Evolutionary conservation across 1,140 invertebrate genomes (phyloP).

Genomic region (Hyphantria cunea): DNA sequence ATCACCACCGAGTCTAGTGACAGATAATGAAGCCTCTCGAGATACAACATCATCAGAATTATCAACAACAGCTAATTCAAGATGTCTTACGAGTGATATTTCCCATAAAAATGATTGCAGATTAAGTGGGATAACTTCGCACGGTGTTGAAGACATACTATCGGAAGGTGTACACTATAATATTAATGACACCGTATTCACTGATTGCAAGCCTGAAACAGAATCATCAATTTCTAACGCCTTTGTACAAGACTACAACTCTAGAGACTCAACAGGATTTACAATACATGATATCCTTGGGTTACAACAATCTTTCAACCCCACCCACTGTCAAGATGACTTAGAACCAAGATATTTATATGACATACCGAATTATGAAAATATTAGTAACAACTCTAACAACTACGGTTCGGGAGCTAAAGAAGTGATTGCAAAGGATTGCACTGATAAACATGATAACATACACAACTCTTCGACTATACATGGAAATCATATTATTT

Average conservation of each 20-base stretch:
- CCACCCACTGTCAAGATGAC: conserved; percentile 47
- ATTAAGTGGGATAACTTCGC: conserved; percentile 55
- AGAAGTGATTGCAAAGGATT: conserved; percentile 55
- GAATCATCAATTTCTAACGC: conserved; percentile 50
- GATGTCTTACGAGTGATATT: conserved; percentile 38
- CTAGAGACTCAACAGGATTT: conserved; percentile 75
- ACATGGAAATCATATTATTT: conserved; percentile 52
- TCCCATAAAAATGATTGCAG: conserved; percentile 51
- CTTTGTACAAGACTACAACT: conserved; percentile 74
- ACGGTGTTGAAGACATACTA: conserved; percentile 76
- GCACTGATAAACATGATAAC: conserved; percentile 48
- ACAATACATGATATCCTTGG: conserved; percentile 80
- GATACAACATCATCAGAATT: conserved; percentile 58
- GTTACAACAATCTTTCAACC: conserved; percentile 64
- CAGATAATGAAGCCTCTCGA: conserved; percentile 58
- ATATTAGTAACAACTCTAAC: conserved; percentile 62
- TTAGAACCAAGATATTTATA: conserved; percentile 68
- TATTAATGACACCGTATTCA: conserved; percentile 48
- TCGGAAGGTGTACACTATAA: conserved; percentile 54
- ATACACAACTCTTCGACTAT: conserved; percentile 42
- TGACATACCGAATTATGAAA: conserved; percentile 67
- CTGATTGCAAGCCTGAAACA: conserved; percentile 60
- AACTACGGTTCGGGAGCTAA: conserved; percentile 57
- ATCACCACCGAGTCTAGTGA: conserved; percentile 55
- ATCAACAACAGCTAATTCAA: conserved; percentile 39